Base-by-base conservation (phyloP, 2,797 vertebrate genomes). In the Danio albolineatus region DNA sequence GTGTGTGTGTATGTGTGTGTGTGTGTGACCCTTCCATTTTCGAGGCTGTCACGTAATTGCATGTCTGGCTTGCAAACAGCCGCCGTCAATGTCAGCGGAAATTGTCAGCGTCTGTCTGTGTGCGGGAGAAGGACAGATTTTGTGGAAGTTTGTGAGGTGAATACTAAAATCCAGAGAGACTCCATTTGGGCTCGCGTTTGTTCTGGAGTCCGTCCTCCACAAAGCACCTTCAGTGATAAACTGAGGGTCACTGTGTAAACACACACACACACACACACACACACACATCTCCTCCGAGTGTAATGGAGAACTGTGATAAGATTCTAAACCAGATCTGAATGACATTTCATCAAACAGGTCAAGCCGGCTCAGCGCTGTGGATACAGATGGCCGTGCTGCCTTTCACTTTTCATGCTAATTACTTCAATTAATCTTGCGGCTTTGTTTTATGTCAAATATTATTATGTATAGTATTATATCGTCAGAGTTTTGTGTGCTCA, bases 11-110 rank as follows among this genome's bases (percentile, higher is more conserved):
- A 49, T 41, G 67, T 41, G 66, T 13, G 48, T 41, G 19, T 28
- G 41, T 65, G 49, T 13, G 62, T 48, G 79, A 78, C 81, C 61
- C 81, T 79, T 83, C 80, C 59, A 41, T 48, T 60, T 82, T 76
- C 76, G 76, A 85, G 85, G 85, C 86, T 83, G 85, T 86, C 85
- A 85, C 74, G 84, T 89, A 87, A 88, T 74, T 76, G 86, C 86
- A 87, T 79, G 85, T 82, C 84, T 83, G 84, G 85, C 65, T 83
- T 85, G 77, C 78, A 87, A 89, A 86, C 87, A 87, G 76, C 85
- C 65, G 64, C 79, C 49, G 84, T 82, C 84, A 86, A 54, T 78
- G 81, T 83, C 83, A 62, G 74, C 43, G 78, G 57, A 79, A 81
- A 84, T 79, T 82, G 76, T 82, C 78, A 65, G 51, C 1, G 60